Conservation (phyloP, 1,140 invertebrate species). For the Drosophila asahinai region DNA sequence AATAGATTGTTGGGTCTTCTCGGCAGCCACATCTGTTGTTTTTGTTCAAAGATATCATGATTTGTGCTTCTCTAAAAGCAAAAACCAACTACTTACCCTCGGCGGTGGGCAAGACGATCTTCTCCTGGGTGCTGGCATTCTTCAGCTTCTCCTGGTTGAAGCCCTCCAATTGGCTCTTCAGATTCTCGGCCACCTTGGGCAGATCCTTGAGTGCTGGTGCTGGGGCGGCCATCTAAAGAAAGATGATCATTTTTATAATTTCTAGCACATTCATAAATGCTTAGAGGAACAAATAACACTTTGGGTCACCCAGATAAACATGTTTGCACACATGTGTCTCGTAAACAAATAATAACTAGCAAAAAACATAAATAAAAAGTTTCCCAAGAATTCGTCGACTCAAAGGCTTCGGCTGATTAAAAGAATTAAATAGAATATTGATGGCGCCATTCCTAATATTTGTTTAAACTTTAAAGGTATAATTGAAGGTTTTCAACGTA, state of each 20-base stretch:
- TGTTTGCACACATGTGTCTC: slow-evolving; percentile 1
- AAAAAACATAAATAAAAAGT: slow-evolving; percentile 9
- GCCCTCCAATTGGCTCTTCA: slow-evolving; percentile 94
- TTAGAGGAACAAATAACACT: background rate
- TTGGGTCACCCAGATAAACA: slow-evolving; percentile 1
- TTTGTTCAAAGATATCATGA: slow-evolving; percentile 6
- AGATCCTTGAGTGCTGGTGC: slow-evolving; percentile 93
- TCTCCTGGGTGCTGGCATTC: slow-evolving; percentile 93
- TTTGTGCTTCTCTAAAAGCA: background rate
- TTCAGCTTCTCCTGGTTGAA: slow-evolving; percentile 94
- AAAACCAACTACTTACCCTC: slow-evolving; percentile 88
- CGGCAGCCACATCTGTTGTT: slow-evolving; percentile 92
- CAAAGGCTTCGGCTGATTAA: background rate
- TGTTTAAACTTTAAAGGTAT: background rate
- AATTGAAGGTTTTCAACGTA: background rate
- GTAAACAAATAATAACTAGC: background rate
- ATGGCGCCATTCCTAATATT: background rate
- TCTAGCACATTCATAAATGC: background rate
- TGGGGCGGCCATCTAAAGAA: slow-evolving; percentile 75
- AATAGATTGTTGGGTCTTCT: slow-evolving; percentile 94
- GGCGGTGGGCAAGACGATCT: slow-evolving; percentile 94
- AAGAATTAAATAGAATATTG: slow-evolving; percentile 2
- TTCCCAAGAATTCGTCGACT: background rate
- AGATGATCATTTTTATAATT: background rate
- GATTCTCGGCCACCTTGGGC: slow-evolving; percentile 93